Evolutionary conservation across 2,113 vertebrate species (phyloP).

Genomic region (Ursus arctos): DNA sequence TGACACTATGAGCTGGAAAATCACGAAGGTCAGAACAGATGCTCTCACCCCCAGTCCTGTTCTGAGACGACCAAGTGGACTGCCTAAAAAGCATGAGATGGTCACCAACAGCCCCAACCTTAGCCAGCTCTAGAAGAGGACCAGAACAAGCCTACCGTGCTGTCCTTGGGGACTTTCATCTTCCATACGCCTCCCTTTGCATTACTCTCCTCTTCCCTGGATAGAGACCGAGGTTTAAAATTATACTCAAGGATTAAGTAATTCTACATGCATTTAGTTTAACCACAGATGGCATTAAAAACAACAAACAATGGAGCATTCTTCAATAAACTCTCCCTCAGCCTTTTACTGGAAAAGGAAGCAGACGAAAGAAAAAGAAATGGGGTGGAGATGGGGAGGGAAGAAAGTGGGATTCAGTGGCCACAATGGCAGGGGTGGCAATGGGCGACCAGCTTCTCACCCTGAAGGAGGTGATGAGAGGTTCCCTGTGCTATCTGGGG

Average conservation of each 20-base stretch:
- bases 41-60: neutral
- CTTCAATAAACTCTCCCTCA: neutral
- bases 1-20: neutral
- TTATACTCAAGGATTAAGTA: neutral
- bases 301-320: neutral
- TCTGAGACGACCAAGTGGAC: neutral
- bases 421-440: neutral
- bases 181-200: constrained; percentile 98
- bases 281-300: neutral
- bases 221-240: constrained; percentile 60
- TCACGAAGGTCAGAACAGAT: neutral
- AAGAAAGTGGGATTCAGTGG: neutral
- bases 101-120: neutral
- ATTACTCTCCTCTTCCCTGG: constrained; percentile 98
- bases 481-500: neutral
- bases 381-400: neutral
- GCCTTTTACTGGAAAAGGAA: neutral
- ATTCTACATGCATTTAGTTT: neutral
- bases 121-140: neutral
- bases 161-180: constrained; percentile 98
- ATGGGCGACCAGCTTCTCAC: neutral
- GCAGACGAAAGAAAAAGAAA: neutral
- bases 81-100: neutral
- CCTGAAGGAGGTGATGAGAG: neutral
- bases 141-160: constrained; percentile 89